Percentiles rank a stretch among this genome's conserved stretches.
These are phyloP conservation scores for Archips xylosteana DNA, from an alignment of 2,888 invertebrate genomes.

Conservation along the genomic window DNA sequence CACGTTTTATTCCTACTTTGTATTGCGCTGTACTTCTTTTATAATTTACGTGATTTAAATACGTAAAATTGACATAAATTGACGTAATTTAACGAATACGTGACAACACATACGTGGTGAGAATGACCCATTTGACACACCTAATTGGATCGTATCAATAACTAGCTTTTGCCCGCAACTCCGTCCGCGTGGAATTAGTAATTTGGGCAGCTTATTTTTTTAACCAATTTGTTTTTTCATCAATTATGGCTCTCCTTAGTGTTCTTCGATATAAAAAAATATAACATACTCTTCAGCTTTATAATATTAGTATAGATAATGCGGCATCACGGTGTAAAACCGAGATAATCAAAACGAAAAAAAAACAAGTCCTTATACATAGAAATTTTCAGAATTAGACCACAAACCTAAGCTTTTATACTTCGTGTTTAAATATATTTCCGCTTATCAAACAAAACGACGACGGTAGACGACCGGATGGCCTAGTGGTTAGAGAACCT, in stretches of 20 bases:
- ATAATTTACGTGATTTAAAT: constrained; percentile 6
- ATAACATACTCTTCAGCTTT: too few species aligned
- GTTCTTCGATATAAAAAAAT: too few species aligned
- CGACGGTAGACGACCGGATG: too few species aligned
- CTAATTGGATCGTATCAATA: not conserved
- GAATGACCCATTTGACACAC: not conserved
- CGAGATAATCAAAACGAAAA: not conserved
- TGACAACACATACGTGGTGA: not conserved
- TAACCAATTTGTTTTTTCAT: too few species aligned
- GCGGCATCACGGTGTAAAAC: not conserved
- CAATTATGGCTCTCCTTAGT: too few species aligned
- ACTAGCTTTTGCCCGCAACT: too few species aligned
- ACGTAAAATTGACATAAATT: not conserved
- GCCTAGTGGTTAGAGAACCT: too few species aligned
- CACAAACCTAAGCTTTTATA: not conserved
- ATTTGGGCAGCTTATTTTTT: too few species aligned
- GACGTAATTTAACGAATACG: not conserved
- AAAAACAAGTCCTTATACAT: not conserved
- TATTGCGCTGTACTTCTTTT: not conserved
- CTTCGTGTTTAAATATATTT: not conserved
- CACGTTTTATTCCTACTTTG: not conserved
- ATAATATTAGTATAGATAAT: too few species aligned
- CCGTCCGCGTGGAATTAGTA: too few species aligned
- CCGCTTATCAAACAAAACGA: too few species aligned
- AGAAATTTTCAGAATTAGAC: not conserved